Evolutionary conservation across 1,140 invertebrate genomes (phyloP), one percentile per base, ranked within the genome.

Genomic region (Lasioglossum baleicum): DNA sequence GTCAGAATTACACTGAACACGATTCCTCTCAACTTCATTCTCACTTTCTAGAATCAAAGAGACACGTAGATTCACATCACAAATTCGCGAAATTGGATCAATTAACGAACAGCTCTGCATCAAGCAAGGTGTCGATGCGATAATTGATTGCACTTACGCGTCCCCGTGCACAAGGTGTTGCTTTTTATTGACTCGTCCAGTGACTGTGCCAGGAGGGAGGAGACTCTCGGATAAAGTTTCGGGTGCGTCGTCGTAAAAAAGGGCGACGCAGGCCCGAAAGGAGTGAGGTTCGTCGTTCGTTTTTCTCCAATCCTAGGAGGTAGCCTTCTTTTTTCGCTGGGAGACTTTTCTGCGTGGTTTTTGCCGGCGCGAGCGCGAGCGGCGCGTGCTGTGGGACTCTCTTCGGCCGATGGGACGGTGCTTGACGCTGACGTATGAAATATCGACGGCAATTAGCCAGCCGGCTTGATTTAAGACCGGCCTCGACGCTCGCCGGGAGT

Each of bases 371-470:
- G 48, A 42, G 42, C 53, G 17, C 53, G 53, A 56, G 31, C 4
- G 68, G 75, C 75, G 68, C 75, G 75, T 71, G 75, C 67, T 70
- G 17, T 10, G 31, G 31, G 60, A 53, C 66, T 10, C 48, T 5
- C 35, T 20, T n/a, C 51, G 20, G 2, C n/a, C 20, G 13, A 63
- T 26, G 26, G 11, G 17, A n/a, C 15, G 20, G 20, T 20, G 66
- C 48, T 26, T 22, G 60, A 64, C 60, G n/a, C 10, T 31, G 74
- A 69, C 42, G 74, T 63, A 71, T 78, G 31, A 78, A 71, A 78
- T 71, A 78, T 78, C 75, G 75, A 78, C 61, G 68, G 75, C 75
- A 78, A 78, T 78, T 78, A 71, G 75, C 75, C 68, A 63, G 58
- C 68, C 11, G 56, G 68, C 31, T 78, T 78, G 75, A 78, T 78